Base-by-base conservation (phyloP, 2,113 vertebrate genomes). In the Ageneiosus marmoratus region DNA sequence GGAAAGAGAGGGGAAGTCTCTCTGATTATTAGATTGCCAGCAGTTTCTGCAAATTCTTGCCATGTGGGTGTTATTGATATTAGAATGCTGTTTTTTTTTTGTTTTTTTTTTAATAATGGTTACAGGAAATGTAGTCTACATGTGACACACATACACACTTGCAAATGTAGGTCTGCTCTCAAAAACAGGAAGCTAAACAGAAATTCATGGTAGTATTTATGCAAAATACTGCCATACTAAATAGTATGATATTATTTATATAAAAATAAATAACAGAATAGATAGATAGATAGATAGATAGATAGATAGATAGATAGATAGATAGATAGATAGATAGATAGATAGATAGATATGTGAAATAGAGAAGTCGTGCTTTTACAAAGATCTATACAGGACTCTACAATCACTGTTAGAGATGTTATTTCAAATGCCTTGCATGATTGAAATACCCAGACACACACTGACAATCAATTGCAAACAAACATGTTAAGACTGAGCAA, bases 51-150 rank as follows among this genome's bases (percentile, higher is more conserved):
- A 75, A 63, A 84, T 79, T 79, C 55, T 56, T 72, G n/a, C 76
- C 65, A 84, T 84, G 76, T 79, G 76, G 76, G 63, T 62, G 76
- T 77, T 79, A 79, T 77, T 73, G 76, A 84, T 84, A 78, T 70
- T n/a, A 44, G 18, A 79, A 72, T 18, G 46, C n/a, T 77, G 22
- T 10, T 20, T 41, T 32, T n/a, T n/a, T n/a, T n/a, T n/a, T n/a
- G n/a, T n/a, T n/a, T n/a, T n/a, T n/a, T n/a, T 50, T 60, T 63
- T 46, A 41, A 73, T 50, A 62, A 58, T 50, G 29, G 55, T 74
- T 50, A 32, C 24, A 50, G 63, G 32, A 69, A 20, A 80, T 34
- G 20, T 32, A 44, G 6, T 62, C 5, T 34, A 56, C 70, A 48
- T 75, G 48, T 74, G 55, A 18, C 6, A 13, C 76, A 77, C 6